phyloP scores from a whole-genome alignment of 2,113 vertebrate genomes.

The Oophaga pumilio region DNA sequence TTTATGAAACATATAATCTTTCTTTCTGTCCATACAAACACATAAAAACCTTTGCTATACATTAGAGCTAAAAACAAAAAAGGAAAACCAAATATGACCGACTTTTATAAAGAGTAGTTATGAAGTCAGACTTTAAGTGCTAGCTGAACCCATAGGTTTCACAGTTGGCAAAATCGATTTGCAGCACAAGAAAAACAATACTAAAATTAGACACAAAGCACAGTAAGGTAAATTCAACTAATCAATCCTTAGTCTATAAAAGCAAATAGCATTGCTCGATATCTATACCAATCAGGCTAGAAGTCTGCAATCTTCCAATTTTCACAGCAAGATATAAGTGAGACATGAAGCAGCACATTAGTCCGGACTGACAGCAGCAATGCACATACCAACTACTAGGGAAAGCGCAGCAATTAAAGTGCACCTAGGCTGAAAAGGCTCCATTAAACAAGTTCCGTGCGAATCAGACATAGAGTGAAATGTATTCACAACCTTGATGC shows the following conservation, averaged over 20 bases:
- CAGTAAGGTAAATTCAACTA: background rate
- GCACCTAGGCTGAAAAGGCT: background rate
- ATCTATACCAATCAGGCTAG: conserved; percentile 19
- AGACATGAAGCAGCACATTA: conserved; percentile 20
- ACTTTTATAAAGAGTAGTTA: background rate
- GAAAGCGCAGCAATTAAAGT: background rate
- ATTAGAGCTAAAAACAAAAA: background rate
- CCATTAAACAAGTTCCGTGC: conserved; percentile 3
- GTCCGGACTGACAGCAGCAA: background rate
- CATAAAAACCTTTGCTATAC: background rate
- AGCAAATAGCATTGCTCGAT: conserved; percentile 1
- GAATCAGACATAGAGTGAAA: conserved; percentile 6
- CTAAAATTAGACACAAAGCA: conserved; percentile 10
- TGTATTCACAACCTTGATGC: conserved; percentile 17
- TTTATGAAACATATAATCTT: background rate
- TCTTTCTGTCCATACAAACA: background rate
- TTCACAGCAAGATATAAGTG: conserved; percentile 11
- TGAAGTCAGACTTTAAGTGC: background rate
- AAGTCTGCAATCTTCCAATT: conserved; percentile 19
- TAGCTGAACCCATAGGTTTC: conserved; percentile 4
- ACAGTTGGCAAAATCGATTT: background rate
- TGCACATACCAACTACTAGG: conserved; percentile 18
- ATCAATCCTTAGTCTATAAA: conserved; percentile 4
- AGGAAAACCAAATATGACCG: background rate
- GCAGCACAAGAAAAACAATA: background rate